Percentiles rank a stretch among this genome's conserved stretches.
These are phyloP conservation scores for Caenorhabditis drosophilae DNA, from an alignment of 2,888 invertebrate species.

Conservation along the genomic window DNA sequence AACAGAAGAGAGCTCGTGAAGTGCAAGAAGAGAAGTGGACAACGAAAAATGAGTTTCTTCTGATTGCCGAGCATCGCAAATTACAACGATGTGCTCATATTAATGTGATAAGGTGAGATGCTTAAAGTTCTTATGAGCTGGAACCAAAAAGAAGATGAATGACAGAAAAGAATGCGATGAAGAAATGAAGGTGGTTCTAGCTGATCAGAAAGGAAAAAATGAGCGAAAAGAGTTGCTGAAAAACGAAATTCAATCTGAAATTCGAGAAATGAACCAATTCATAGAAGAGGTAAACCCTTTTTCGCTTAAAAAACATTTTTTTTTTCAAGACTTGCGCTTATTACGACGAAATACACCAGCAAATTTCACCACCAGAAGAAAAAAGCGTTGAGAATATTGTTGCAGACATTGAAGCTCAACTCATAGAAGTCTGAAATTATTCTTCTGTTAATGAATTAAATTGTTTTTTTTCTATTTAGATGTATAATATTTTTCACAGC, in stretches of 20 bases:
- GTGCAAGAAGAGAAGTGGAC: conserved; percentile 33
- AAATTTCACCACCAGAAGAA: conserved; percentile 33
- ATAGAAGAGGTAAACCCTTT: conserved; percentile 1
- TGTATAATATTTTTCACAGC: conserved; percentile 15
- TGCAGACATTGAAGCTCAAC: conserved; percentile 12
- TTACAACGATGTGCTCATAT: conserved; percentile 18
- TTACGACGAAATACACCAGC: conserved; percentile 24
- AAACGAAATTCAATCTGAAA: conserved; percentile 16
- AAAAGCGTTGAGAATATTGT: conserved; percentile 22
- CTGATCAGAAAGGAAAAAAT: conserved; percentile 8
- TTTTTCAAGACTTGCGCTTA: conserved; percentile 17
- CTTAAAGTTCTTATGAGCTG: background rate
- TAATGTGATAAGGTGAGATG: conserved; percentile 15
- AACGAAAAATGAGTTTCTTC: conserved; percentile 17
- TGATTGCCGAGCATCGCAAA: conserved; percentile 24
- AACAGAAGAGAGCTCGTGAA: conserved; percentile 20
- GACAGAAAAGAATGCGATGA: conserved; percentile 21
- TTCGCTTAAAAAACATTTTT: background rate
- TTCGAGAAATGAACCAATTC: conserved; percentile 10
- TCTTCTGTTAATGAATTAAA: too few relatives aligned
- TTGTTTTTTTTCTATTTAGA: conserved; percentile 3
- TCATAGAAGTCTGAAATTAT: conserved; percentile 8
- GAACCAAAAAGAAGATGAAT: conserved; percentile 1
- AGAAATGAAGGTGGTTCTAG: conserved; percentile 9
- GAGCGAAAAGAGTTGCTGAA: conserved; percentile 9